Evolutionary conservation across 2,888 invertebrate species (phyloP), one percentile per base, ranked within the genome.

Genomic region (Cloeon dipterum): DNA sequence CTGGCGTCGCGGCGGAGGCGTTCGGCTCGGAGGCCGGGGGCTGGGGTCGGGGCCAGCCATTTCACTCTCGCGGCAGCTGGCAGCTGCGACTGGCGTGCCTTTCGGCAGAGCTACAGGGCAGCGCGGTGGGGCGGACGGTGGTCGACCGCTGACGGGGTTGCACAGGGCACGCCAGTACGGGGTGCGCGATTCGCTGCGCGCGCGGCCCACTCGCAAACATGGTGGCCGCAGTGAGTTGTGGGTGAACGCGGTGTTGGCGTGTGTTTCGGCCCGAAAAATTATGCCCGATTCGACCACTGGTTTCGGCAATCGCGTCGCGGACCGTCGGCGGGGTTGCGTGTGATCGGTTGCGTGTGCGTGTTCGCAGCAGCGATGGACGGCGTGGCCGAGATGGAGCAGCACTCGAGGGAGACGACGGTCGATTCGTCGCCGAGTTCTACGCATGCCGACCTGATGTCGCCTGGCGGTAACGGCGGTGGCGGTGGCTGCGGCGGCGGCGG

Each of bases 341-440:
- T 41, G 40, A 21, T 40, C 20, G 40, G 36, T 52, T 51, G 53
- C 52, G 51, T 50, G 55, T 55, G 56, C 51, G 52, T n/a, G n/a
- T n/a, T n/a, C n/a, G n/a, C n/a, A n/a, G n/a, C 52, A 54, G 55
- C 52, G 52, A 66, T 66, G 65, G 65, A 66, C 51, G 63, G 65
- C 50, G 62, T 66, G 51, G 64, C 61, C 50, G 65, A 66, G 50
- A 66, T 67, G 56, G 65, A 66, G 52, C 61, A 63, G 50, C 65
- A 63, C 52, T 53, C 62, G 46, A 59, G 57, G 49, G 63, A 65
- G 50, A 57, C 43, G 39, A 55, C 58, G 55, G 57, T 59, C 53
- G 59, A 59, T 57, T 58, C 59, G 50, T 52, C 55, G 41, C 55
- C 55, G 47, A 53, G 53, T 40, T 53, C 51, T 49, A 57, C 57